Evolutionary conservation across 2,113 vertebrate genomes (phyloP).

Genomic region (Elgaria multicarinata): DNA sequence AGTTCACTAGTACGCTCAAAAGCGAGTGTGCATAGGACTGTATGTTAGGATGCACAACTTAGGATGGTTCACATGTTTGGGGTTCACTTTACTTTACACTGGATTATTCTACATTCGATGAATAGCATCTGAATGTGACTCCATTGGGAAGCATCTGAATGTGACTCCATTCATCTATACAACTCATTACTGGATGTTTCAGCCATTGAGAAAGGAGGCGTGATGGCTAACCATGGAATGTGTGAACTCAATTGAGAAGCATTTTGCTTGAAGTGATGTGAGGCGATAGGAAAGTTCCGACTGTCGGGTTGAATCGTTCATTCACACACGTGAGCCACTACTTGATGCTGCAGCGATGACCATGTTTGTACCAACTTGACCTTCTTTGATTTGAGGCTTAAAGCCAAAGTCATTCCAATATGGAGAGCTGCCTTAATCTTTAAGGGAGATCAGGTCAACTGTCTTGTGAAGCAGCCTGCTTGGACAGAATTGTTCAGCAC

Average conservation of each 20-base stretch:
- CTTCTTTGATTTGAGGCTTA: not conserved
- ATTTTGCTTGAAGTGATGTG: not conserved
- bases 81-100: not conserved
- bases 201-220: not conserved
- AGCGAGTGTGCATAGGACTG: not conserved
- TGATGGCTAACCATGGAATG: not conserved
- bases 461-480: not conserved
- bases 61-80: not conserved
- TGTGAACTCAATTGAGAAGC: not conserved
- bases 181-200: not conserved
- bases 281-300: not conserved
- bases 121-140: not conserved
- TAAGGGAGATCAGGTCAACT: not conserved
- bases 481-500: not conserved
- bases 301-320: not conserved
- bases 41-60: too few relatives aligned
- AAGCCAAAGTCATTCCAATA: not conserved
- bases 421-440: not conserved
- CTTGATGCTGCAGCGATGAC: not conserved
- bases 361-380: not conserved
- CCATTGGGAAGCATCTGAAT: not conserved
- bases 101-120: not conserved
- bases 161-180: not conserved
- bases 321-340: not conserved
- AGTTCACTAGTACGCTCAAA: not conserved